A percentile compares a stretch with the other conserved stretches of the same genome.
These are phyloP conservation scores for Oscheius myriophilus DNA, from an alignment of 2,888 invertebrate species.

Conservation along the genomic window DNA sequence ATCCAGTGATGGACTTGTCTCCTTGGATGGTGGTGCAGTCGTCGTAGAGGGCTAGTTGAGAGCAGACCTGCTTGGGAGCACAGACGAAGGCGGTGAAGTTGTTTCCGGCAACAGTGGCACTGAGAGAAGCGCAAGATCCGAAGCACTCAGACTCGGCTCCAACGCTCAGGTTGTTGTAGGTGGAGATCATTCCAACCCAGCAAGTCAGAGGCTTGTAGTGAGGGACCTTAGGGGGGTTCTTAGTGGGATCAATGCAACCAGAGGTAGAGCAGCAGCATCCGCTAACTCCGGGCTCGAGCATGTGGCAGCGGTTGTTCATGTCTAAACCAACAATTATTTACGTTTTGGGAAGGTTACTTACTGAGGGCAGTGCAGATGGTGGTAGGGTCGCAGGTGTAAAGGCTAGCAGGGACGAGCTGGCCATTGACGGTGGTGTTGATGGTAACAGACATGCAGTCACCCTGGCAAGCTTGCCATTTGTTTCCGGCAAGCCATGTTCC, in stretches of 20 bases:
- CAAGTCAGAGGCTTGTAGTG: slow-evolving; percentile 11
- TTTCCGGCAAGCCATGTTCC: slow-evolving; percentile 30
- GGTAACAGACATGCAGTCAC: slow-evolving; percentile 47
- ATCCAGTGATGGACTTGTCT: slow-evolving; percentile 40
- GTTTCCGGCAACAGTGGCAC: slow-evolving; percentile 7
- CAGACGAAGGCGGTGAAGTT: slow-evolving; percentile 33
- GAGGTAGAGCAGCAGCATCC: slow-evolving; percentile 48
- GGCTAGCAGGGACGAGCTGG: slow-evolving; percentile 29
- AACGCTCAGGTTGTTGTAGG: slow-evolving; percentile 25
- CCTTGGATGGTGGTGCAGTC: slow-evolving; percentile 35
- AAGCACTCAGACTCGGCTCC: slow-evolving; percentile 27
- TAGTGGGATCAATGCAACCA: slow-evolving; percentile 33
- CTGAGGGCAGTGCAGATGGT: slow-evolving; percentile 39
- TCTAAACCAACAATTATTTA: neutral
- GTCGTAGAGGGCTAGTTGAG: slow-evolving; percentile 45
- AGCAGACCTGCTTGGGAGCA: slow-evolving; percentile 29
- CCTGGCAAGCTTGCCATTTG: slow-evolving; percentile 45
- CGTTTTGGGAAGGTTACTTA: neutral
- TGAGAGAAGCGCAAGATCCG: slow-evolving; percentile 31
- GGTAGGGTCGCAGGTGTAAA: slow-evolving; percentile 55
- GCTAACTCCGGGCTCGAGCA: slow-evolving; percentile 40
- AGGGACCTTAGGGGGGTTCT: slow-evolving; percentile 27
- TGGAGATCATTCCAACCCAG: slow-evolving; percentile 27
- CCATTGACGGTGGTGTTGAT: slow-evolving; percentile 43
- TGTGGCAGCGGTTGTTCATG: slow-evolving; percentile 39